Evolutionary conservation across 2,888 invertebrate genomes (phyloP), one percentile per base, ranked within the genome.

Genomic region (Scaptomyza parva): DNA sequence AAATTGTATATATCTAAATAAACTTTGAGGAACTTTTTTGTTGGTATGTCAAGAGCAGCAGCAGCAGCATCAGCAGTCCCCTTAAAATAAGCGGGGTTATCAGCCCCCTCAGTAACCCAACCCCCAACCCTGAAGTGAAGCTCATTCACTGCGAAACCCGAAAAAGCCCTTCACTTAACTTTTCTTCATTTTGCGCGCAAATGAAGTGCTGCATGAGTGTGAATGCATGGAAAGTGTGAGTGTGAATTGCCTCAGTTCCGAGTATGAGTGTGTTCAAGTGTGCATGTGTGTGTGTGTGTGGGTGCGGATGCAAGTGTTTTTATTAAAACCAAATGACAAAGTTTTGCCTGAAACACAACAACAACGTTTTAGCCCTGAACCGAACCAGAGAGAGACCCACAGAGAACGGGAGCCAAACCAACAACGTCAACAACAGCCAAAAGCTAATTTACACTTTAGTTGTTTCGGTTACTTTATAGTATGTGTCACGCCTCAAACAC

Each of bases 391-490:
- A 45, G 37, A 44, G 30, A 44, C 24, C 47, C 47, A 33, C n/a
- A n/a, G n/a, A n/a, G 33, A 64, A 33, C 50, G 26, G 54, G 62
- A 64, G 47, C 28, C 64, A 72, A 67, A 67, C 82, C 87, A 85
- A 87, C 81, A 87, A 81, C 82, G 81, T 82, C 81, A 84, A 88
- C 88, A 88, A 86, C 88, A 84, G 84, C 80, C 83, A 82, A 88
- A 83, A 84, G 88, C 83, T 84, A 86, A 84, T 84, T 84, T 88
- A 86, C 88, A 83, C 83, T 88, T 88, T 84, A 78, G 80, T 86
- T 84, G 86, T 76, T 88, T 88, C 83, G 83, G 76, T 82, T 87
- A 88, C 88, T 82, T 87, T 87, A 85, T 82, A 51, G 35, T 63
- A 45, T 66, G 40, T 62, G 63, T 48, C 66, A 64, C 61, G 59